phyloP scores from a whole-genome alignment of 2,113 vertebrate genomes.

The Gymnarchus niloticus region DNA sequence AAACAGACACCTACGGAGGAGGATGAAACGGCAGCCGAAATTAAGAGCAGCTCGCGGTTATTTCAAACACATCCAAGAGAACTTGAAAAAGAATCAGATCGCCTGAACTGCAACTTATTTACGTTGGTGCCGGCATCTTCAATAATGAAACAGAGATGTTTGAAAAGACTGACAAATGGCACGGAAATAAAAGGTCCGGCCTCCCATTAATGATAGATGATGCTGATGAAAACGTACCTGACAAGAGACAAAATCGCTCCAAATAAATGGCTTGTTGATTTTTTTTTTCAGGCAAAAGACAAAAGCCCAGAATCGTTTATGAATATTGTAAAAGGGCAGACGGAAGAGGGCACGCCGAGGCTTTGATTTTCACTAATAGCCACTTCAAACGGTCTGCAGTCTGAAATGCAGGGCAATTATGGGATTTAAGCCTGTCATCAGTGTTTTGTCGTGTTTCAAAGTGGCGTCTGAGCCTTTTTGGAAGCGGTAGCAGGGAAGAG shows the following conservation, averaged over 20 bases:
- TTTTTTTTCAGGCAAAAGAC: constrained; percentile 35
- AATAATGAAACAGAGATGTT: constrained; percentile 76
- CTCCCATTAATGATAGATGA: constrained; percentile 76
- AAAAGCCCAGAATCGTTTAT: constrained; percentile 54
- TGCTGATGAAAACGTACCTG: constrained; percentile 62
- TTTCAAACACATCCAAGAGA: constrained; percentile 64
- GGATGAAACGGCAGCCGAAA: constrained; percentile 78
- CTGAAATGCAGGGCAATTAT: constrained; percentile 48
- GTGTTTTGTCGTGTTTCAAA: constrained; percentile 65
- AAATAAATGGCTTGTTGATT: constrained; percentile 47
- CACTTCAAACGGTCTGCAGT: constrained; percentile 59
- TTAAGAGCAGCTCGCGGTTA: constrained; percentile 70
- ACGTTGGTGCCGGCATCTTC: constrained; percentile 69
- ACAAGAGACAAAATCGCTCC: constrained; percentile 55
- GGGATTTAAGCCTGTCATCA: constrained; percentile 50
- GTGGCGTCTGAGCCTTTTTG: constrained; percentile 53
- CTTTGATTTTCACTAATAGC: constrained; percentile 72
- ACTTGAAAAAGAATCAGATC: constrained; percentile 54
- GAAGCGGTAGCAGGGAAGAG: constrained; percentile 57
- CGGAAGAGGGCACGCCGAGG: constrained; percentile 46
- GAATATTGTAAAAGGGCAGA: constrained; percentile 51
- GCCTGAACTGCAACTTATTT: constrained; percentile 78
- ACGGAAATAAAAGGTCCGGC: constrained; percentile 59
- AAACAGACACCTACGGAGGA: constrained; percentile 79
- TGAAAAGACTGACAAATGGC: constrained; percentile 65